Base-by-base conservation (phyloP, 2,113 vertebrate species). In the Trogon melanurus region DNA sequence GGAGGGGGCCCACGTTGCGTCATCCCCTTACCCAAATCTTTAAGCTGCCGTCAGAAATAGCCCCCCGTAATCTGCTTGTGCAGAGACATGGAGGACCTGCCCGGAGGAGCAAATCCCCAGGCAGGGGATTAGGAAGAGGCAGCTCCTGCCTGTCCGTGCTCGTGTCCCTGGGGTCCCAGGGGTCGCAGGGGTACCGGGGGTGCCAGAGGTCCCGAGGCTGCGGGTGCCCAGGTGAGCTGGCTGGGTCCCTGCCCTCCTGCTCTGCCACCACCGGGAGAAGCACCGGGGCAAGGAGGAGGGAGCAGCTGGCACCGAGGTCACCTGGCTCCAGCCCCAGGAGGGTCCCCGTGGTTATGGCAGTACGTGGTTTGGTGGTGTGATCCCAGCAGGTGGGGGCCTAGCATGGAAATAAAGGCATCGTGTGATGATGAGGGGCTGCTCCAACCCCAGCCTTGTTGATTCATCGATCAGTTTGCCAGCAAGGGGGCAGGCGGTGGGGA, bases 1-100 rank as follows among this genome's bases (percentile, higher is more conserved):
- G 34, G 86, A 32, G 23, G 70, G 60, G 82, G 67, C 58, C 30
- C 5, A 1, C 3, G 2, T 51, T n/a, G 62, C 57, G 79, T 94
- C 93, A 85, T 69, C 80, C 74, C 88, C 38, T 61, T 8, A 16
- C 66, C 91, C 82, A 83, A 72, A 92, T 75, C 88, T 58, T 88
- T 97, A 97, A 97, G 95, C 95, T 80, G 71, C 79, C n/a, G 0
- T 94, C 88, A 93, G 91, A 97, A 96, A 95, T 96, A 97, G 95
- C 79, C 95, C 95, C 91, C 67, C 17, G 34, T 96, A 97, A 97
- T 82, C 96, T 90, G 85, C 95, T 97, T 96, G 88, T 0, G 30
- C 79, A 38, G 69, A 30, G 85, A 48, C 23, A 9, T 5, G 1
- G 64, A 41, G 70, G 48, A 79, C 93, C 88, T 92, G 96, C 57